Evolutionary conservation across 2,797 vertebrate species (phyloP).

Genomic region (Lagocephalus sceleratus): DNA sequence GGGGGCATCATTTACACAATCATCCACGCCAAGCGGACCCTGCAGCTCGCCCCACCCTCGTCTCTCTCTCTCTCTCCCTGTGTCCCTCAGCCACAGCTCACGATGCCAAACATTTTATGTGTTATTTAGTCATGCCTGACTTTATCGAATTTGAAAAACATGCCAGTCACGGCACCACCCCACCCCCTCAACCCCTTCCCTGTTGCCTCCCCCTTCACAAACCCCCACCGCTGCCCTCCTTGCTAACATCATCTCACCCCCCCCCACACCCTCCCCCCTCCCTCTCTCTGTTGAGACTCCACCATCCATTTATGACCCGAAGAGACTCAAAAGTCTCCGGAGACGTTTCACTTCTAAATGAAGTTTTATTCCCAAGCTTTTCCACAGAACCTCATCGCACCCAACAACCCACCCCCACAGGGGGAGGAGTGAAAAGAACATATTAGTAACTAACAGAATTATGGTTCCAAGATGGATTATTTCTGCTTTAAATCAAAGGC

Average conservation of each 20-base stretch:
- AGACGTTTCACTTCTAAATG: constrained; percentile 67
- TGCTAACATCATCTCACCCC: constrained; percentile 26
- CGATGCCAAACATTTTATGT: constrained; percentile 71
- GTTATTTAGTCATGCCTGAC: constrained; percentile 79
- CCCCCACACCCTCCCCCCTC: constrained; percentile 18
- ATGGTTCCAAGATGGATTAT: constrained; percentile 78
- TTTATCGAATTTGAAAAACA: constrained; percentile 76
- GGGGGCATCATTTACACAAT: constrained; percentile 61
- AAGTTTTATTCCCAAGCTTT: constrained; percentile 60
- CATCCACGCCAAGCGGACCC: constrained; percentile 42
- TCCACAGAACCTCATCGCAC: constrained; percentile 5
- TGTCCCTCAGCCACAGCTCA: constrained; percentile 54
- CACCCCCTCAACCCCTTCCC: not conserved
- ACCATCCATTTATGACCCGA: constrained; percentile 52
- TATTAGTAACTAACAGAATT: constrained; percentile 71
- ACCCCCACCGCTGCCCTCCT: constrained; percentile 8
- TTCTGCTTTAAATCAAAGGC: constrained; percentile 73
- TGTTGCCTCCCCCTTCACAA: not conserved
- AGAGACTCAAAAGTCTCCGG: constrained; percentile 55
- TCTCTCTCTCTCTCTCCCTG: constrained; percentile 2
- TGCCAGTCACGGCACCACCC: constrained; percentile 54
- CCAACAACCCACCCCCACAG: constrained; percentile 45
- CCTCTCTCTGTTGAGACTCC: constrained; percentile 33
- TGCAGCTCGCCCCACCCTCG: constrained; percentile 33
- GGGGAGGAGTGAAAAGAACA: constrained; percentile 54